Conservation (phyloP, 2,888 invertebrate species). For the Watsonalla binaria region DNA sequence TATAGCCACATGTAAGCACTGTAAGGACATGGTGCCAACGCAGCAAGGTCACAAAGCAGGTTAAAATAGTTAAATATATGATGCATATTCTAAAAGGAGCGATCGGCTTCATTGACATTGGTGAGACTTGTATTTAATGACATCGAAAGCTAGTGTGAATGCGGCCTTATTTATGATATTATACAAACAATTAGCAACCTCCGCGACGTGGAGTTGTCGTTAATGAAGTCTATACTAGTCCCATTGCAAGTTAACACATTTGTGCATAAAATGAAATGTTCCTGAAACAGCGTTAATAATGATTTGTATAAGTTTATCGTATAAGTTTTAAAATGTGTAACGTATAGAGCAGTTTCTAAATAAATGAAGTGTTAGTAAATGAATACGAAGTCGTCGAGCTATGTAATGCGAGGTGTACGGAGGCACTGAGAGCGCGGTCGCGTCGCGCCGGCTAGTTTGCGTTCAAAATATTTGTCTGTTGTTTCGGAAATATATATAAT, state of each 20-base stretch:
- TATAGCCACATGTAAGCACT: conserved; percentile 7
- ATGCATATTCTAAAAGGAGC: conserved; percentile 63
- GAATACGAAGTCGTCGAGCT: conserved; percentile 27
- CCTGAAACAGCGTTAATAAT: conserved; percentile 73
- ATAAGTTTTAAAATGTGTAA: conserved; percentile 59
- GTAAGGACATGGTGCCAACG: conserved; percentile 11
- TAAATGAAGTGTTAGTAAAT: conserved; percentile 25
- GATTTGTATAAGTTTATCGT: conserved; percentile 59
- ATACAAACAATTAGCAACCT: conserved; percentile 47
- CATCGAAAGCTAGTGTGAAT: conserved; percentile 71
- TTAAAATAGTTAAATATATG: conserved; percentile 17
- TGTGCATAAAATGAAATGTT: conserved; percentile 69
- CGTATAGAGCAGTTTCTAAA: conserved; percentile 39
- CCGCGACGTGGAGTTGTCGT: conserved; percentile 38
- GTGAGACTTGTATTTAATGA: conserved; percentile 55
- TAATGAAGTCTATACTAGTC: conserved; percentile 70
- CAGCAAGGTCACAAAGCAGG: conserved; percentile 54
- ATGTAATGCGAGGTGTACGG: conserved; percentile 34
- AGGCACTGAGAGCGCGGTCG: conserved; percentile 2
- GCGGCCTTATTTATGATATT: conserved; percentile 60
- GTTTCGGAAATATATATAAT: conserved; percentile 39
- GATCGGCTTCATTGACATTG: conserved; percentile 64
- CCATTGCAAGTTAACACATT: conserved; percentile 73
- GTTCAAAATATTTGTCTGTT: conserved; percentile 34
- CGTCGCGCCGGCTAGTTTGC: conserved; percentile 7